These are phyloP conservation scores for Cerceris ruficornis DNA, from an alignment of 2,888 invertebrate genomes.

Conservation along the genomic window DNA sequence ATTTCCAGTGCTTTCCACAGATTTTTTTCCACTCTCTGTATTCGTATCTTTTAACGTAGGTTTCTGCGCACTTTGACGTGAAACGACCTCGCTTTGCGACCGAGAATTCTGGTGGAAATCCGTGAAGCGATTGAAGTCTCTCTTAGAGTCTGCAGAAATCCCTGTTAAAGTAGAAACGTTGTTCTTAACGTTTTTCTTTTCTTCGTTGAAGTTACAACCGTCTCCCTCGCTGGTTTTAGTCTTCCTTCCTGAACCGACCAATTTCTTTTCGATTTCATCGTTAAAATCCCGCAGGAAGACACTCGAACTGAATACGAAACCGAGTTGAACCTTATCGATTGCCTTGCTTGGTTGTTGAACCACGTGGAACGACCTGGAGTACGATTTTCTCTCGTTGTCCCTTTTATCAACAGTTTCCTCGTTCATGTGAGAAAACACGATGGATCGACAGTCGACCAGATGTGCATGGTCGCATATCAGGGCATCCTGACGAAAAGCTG, in stretches of 20 bases:
- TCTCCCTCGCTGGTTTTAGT: background rate
- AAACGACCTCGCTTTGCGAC: background rate
- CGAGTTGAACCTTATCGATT: slow-evolving; percentile 21
- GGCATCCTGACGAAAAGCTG: slow-evolving; percentile 77
- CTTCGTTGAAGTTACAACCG: background rate
- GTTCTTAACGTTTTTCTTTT: background rate
- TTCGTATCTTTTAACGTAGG: slow-evolving; percentile 3
- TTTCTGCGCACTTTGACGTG: background rate
- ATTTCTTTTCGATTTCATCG: background rate
- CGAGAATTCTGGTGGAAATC: background rate
- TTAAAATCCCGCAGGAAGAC: slow-evolving; percentile 29
- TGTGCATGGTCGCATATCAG: slow-evolving; percentile 77
- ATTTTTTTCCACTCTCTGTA: slow-evolving; percentile 6
- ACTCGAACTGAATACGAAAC: slow-evolving; percentile 50
- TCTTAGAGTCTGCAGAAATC: background rate
- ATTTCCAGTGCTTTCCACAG: background rate
- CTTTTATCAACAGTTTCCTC: slow-evolving; percentile 7
- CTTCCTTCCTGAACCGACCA: background rate
- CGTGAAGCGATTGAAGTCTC: background rate
- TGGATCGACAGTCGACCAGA: slow-evolving; percentile 72
- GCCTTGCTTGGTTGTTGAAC: slow-evolving; percentile 37
- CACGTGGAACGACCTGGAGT: slow-evolving; percentile 35
- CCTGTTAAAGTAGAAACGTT: background rate
- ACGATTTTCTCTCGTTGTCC: slow-evolving; percentile 1
- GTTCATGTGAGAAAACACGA: background rate